These are phyloP conservation scores for Enteromius viviparus DNA, from an alignment of 2,797 vertebrate species.

Conservation along the genomic window DNA sequence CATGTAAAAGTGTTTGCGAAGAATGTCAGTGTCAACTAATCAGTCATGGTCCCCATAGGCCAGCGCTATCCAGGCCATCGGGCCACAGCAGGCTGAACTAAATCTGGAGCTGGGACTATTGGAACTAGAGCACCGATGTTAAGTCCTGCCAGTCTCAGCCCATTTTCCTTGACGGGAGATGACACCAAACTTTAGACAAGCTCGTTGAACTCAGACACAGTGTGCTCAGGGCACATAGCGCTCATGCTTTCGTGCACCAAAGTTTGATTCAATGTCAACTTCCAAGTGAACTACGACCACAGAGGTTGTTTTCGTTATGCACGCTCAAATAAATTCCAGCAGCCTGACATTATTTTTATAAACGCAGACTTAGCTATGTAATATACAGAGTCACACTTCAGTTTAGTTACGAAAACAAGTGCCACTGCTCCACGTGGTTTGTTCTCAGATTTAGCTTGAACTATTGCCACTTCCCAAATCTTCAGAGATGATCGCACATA, in stretches of 20 bases:
- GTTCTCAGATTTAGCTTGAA: conserved; percentile 4
- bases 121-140: conserved; percentile 49
- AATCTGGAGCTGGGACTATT: conserved; percentile 50
- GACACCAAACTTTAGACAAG: conserved; percentile 17
- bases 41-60: conserved; percentile 30
- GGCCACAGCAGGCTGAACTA: conserved; percentile 52
- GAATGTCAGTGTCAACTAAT: conserved; percentile 31
- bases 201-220: neutral
- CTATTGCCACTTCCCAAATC: conserved; percentile 30
- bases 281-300: neutral
- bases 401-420: neutral
- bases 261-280: conserved; percentile 18
- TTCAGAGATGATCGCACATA: neutral
- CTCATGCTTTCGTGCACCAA: conserved; percentile 15
- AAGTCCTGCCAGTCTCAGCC: conserved; percentile 34
- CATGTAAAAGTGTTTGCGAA: neutral
- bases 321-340: neutral
- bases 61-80: conserved; percentile 63
- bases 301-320: neutral
- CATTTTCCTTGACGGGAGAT: conserved; percentile 10
- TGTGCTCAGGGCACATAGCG: conserved; percentile 13
- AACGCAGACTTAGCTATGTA: neutral
- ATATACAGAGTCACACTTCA: neutral
- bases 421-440: neutral
- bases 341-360: conserved; percentile 23